Evolutionary conservation across 2,113 vertebrate species (phyloP), one percentile per base, ranked within the genome.

Genomic region (Cynocephalus volans): DNA sequence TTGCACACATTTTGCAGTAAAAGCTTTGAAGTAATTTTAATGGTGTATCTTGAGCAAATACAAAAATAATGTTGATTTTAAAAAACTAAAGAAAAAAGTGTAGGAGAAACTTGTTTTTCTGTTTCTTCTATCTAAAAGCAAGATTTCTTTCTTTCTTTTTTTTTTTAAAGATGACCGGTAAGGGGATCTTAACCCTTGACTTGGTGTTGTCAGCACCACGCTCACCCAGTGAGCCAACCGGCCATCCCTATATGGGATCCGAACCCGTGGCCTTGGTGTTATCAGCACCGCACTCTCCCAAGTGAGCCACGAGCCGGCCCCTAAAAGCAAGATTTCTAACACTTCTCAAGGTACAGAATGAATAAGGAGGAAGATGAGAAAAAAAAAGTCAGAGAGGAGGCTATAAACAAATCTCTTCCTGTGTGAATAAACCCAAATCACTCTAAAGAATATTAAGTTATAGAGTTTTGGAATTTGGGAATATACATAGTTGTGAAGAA

Each of bases 21-120:
- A 91, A 64, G 24, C 92, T 94, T 90, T 93, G 93, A 77, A 95
- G 91, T 84, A 58, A 89, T 93, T 96, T 95, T 91, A 92, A 82
- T 73, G 72, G 31, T 69, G 72, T 85, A 50, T 76, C 76, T 84
- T 89, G 24, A 82, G 79, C 33, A 93, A 89, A 79, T 86, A 86
- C 18, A 96, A 92, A 93, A 82, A 77, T 84, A 89, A 21, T 64
- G 86, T 69, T 62, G 50, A 86, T 82, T 93, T 93, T 94, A 91
- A 88, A 91, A 88, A 94, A 76, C 36, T 91, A 88, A 97, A 92
- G 48, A n/a, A 17, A 54, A 80, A 65, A 70, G 21, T 95, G 19
- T 73, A 12, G 87, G 33, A 93, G 77, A 58, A 93, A 77, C 4
- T 18, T 85, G 64, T 50, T 80, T 93, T 81, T 21, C 31, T 76